Conservation (phyloP, 1,140 invertebrate genomes). For the Whitmania pigra region DNA sequence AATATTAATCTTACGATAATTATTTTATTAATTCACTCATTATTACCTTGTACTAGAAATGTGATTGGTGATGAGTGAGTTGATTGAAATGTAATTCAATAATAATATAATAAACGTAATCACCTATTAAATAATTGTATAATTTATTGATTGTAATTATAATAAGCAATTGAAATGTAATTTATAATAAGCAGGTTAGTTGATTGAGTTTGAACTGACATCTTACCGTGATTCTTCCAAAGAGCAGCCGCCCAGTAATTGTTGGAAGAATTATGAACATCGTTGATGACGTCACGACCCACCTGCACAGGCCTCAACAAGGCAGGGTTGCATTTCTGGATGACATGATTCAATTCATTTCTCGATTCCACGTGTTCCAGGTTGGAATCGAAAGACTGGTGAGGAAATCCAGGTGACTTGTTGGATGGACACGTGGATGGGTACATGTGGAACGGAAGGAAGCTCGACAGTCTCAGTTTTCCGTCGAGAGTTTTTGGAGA, state of each 20-base stretch:
- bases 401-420: not conserved
- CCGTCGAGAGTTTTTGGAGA: not conserved
- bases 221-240: constrained; percentile 8
- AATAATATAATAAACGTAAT: no score
- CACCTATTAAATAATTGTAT: no score
- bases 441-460: not conserved
- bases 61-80: not conserved
- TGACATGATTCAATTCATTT: not conserved
- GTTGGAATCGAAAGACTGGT: not conserved
- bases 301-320: not conserved
- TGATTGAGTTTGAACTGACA: not conserved
- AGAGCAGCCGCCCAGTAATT: constrained; percentile 4
- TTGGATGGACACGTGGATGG: not conserved
- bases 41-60: not conserved
- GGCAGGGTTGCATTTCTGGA: not conserved
- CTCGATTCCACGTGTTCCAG: not conserved
- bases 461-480: not conserved
- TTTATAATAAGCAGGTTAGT: not conserved
- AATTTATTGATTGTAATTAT: not conserved
- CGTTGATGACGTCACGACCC: not conserved
- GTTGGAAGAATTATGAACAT: not conserved
- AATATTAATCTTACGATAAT: not conserved
- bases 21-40: not conserved
- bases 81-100: no score
- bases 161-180: not conserved